A percentile compares a stretch with the other conserved stretches of the same genome.
These are phyloP conservation scores for Helicoverpa assulta DNA, from an alignment of 2,888 invertebrate genomes.

Conservation along the genomic window DNA sequence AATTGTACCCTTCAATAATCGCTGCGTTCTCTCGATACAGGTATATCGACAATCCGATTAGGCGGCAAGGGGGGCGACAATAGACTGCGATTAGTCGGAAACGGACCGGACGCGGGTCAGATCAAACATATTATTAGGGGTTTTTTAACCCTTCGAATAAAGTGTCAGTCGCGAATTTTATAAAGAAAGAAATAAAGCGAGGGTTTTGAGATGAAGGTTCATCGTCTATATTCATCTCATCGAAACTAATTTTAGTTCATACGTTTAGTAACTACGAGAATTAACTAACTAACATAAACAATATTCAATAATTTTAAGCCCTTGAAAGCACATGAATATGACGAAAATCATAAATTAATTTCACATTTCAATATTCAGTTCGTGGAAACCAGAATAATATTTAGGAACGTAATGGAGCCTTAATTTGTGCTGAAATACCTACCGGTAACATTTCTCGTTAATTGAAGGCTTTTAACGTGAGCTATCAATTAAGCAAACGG, in stretches of 20 bases:
- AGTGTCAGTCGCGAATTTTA: not conserved
- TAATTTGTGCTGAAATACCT: constrained; percentile 12
- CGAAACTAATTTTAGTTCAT: not conserved
- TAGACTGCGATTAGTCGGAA: constrained; percentile 62
- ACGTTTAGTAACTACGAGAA: not conserved
- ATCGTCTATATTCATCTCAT: too few relatives aligned
- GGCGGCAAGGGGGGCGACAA: constrained; percentile 68
- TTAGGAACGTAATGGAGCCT: not conserved
- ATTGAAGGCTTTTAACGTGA: not conserved
- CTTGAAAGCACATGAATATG: constrained; percentile 13
- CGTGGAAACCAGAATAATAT: constrained; percentile 7
- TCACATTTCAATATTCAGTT: constrained; percentile 15
- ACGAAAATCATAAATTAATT: constrained; percentile 19
- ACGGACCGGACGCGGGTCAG: constrained; percentile 5
- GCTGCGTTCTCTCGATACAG: constrained; percentile 57
- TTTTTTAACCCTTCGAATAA: not conserved
- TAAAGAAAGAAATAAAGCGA: not conserved
- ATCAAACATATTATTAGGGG: constrained; percentile 11
- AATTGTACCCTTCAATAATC: constrained; percentile 48
- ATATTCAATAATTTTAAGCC: constrained; percentile 4
- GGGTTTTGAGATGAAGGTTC: too few relatives aligned
- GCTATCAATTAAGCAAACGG: not conserved
- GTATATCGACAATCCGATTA: constrained; percentile 72
- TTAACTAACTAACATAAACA: not conserved
- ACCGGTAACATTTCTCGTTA: not conserved